Conservation (phyloP, 1,140 invertebrate genomes). For the Pogonomyrmex barbatus region DNA sequence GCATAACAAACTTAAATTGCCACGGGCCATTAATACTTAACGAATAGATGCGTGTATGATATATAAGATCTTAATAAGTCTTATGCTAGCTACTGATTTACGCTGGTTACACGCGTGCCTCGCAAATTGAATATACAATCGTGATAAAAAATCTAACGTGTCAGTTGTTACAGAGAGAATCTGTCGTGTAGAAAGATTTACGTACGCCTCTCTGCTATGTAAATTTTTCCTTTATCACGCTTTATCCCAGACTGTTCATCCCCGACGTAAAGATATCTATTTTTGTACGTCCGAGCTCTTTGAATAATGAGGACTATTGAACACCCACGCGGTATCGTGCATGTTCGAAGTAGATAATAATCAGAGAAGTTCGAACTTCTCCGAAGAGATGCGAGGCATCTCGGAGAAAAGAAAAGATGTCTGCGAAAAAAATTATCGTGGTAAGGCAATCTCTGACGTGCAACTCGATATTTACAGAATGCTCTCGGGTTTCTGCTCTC, state of each 20-base stretch:
- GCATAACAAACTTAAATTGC: constrained; percentile 59
- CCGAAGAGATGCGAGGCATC: neutral
- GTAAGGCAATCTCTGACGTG: constrained; percentile 65
- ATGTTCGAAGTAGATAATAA: constrained; percentile 17
- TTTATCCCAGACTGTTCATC: neutral
- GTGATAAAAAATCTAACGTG: neutral
- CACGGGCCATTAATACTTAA: constrained; percentile 49
- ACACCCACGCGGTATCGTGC: constrained; percentile 18
- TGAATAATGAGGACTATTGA: constrained; percentile 23
- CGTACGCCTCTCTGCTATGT: neutral
- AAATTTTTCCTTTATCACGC: neutral
- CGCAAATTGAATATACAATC: neutral
- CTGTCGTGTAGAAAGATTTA: neutral
- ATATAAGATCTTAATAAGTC: constrained; percentile 1
- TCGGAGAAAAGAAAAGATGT: constrained; percentile 10
- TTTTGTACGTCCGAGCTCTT: neutral
- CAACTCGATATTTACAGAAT: constrained; percentile 69
- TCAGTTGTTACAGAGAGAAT: neutral
- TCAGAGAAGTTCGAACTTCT: neutral
- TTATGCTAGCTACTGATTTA: neutral
- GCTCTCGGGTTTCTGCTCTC: constrained; percentile 68
- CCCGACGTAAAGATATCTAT: neutral
- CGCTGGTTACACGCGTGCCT: too few relatives aligned
- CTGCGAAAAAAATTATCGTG: constrained; percentile 61
- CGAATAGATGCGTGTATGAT: constrained; percentile 15